A percentile compares a stretch with the other conserved stretches of the same genome.
phyloP scores from a whole-genome alignment of 2,113 vertebrate species.

The Rhodinocichla rosea region DNA sequence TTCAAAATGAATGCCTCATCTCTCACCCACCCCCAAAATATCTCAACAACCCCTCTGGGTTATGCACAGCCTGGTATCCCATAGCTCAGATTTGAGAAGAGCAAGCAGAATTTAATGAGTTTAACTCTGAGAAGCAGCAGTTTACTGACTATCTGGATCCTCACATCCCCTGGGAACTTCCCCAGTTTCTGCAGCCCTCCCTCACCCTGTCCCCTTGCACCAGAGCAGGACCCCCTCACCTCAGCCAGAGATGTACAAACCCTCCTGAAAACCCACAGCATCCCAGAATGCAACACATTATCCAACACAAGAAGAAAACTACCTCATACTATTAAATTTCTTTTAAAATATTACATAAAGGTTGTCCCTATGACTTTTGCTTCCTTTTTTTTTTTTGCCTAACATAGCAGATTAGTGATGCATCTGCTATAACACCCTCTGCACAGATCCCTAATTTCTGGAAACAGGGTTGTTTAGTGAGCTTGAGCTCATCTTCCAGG shows the following conservation, averaged over 20 bases:
- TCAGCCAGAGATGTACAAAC: neutral
- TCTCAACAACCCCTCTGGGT: neutral
- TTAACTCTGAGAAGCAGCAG: neutral
- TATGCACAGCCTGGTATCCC: neutral
- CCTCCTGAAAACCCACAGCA: neutral
- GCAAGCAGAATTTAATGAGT: neutral
- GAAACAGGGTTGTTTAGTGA: neutral
- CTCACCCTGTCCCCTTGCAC: neutral
- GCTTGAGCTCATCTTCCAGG: neutral
- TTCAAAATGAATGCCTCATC: neutral
- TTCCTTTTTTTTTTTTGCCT: neutral
- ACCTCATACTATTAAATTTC: neutral
- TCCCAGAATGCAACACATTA: neutral
- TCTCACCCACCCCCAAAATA: fast-evolving
- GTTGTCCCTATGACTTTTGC: neutral
- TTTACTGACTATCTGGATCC: neutral
- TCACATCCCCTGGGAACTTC: neutral
- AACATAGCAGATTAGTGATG: neutral
- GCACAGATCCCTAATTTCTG: neutral
- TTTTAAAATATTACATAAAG: neutral
- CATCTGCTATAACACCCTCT: neutral
- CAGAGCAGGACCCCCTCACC: neutral
- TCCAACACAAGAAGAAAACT: neutral
- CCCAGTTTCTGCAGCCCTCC: neutral
- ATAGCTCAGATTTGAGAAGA: neutral